A percentile compares a stretch with the other conserved stretches of the same genome.
Evolutionary conservation across 2,797 vertebrate genomes (phyloP).

Genomic region (Argya squamiceps): DNA sequence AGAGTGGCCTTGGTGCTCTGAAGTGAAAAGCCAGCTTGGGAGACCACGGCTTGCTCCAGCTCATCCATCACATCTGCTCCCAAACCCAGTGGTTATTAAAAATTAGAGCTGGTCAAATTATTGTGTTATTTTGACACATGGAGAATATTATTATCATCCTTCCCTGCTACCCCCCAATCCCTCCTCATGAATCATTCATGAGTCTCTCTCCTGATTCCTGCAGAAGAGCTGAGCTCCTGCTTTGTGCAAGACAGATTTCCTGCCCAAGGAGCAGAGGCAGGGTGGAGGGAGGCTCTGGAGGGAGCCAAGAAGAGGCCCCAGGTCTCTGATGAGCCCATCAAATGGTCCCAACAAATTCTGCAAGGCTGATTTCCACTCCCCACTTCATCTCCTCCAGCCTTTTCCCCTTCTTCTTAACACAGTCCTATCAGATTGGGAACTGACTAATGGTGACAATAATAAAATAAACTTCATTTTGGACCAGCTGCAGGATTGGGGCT

Average conservation of each 20-base stretch:
- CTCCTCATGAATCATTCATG: not conserved
- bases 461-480: conserved; percentile 64
- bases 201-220: not conserved
- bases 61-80: conserved; percentile 20
- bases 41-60: not conserved
- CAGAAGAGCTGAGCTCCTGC: not conserved
- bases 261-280: not conserved
- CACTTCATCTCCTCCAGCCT: not conserved
- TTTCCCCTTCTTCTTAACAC: not conserved
- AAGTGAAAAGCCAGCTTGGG: conserved; percentile 1
- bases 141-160: not conserved
- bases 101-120: conserved; percentile 1
- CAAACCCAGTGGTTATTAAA: not conserved
- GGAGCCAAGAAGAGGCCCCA: not conserved
- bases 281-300: not conserved
- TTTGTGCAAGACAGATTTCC: not conserved
- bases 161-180: not conserved
- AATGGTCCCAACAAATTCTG: not conserved
- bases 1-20: not conserved
- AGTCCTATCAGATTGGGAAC: not conserved
- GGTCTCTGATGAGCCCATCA: not conserved
- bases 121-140: not conserved
- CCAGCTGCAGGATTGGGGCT: not conserved
- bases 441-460: conserved; percentile 61
- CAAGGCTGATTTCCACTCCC: not conserved